Evolutionary conservation across 2,113 vertebrate species (phyloP), one percentile per base, ranked within the genome.

Genomic region (Speoplatyrhinus poulsoni): DNA sequence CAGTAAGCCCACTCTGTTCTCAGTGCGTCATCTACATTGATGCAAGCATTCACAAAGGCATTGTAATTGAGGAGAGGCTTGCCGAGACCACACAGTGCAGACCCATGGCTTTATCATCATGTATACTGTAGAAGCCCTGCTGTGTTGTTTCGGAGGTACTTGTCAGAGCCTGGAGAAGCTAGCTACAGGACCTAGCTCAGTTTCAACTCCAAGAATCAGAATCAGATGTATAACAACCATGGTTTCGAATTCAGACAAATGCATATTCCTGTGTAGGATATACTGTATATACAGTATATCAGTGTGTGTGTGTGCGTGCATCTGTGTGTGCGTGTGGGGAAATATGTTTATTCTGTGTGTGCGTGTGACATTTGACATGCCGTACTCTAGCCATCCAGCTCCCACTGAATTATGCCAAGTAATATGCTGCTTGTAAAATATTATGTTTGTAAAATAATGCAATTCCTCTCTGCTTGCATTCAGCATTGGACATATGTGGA

Each of bases 101-200:
- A 55, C 58, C 73, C 67, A 82, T 81, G 67, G 6, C 33, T 79
- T 82, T 79, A 1, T 85, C 77, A 61, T 54, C 47, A 26, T 26
- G 26, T 26, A 26, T 26, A 26, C 2, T 74, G 73, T 11, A 0
- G 52, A 70, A 6, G 4, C 59, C 69, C 65, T 68, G 66, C 65
- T 70, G 69, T 36, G 68, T 59, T 75, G 58, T 19, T 19, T 33
- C 33, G 56, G 17, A 52, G 4, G 3, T 52, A 9, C 49, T 52
- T 3, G 3, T 4, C 49, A 9, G 13, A 11, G 49, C 13, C 13
- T 15, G 13, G 49, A 52, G 10, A 2, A 15, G 49, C 10, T 52
- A 15, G 49, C 49, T 41, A 8, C 9, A 52, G 4, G 49, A 52
- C 3, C 9, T 52, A 15, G 3, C 9, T 4, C 49, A 3, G 4